A percentile compares a stretch with the other conserved stretches of the same genome.
Evolutionary conservation across 2,113 vertebrate genomes (phyloP).

Genomic region (Thamnaconus septentrionalis): DNA sequence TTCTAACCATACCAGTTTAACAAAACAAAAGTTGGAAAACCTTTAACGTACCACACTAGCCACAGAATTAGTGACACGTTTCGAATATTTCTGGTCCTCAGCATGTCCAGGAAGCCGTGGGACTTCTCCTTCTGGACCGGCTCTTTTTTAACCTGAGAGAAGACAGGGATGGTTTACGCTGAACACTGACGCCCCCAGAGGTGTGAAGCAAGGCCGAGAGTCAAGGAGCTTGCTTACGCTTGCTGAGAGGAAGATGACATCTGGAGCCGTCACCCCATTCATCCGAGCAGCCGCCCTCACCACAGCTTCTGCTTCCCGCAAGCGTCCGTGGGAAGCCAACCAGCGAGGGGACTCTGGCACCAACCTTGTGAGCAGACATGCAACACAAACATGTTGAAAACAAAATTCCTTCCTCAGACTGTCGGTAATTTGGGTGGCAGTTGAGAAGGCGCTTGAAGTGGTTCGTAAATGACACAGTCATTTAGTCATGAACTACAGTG

Average conservation of each 20-base stretch:
- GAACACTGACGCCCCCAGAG: background rate
- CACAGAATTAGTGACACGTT: constrained; percentile 37
- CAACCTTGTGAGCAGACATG: constrained; percentile 24
- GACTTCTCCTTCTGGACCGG: constrained; percentile 1
- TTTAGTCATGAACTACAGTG: no score
- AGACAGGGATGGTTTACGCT: background rate
- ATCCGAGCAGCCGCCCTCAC: constrained; percentile 43
- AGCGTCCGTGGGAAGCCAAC: constrained; percentile 43
- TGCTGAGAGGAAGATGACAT: constrained; percentile 27
- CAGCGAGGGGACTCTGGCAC: constrained; percentile 63
- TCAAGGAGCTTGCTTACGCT: constrained; percentile 18
- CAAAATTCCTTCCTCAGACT: background rate
- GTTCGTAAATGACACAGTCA: no score
- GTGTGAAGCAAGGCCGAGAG: background rate
- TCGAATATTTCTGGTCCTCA: constrained; percentile 42
- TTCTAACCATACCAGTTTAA: background rate
- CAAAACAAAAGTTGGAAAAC: background rate
- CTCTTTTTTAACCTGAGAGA: constrained; percentile 35
- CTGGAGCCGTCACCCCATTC: constrained; percentile 48
- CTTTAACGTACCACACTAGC: constrained; percentile 49
- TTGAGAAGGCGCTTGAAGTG: no score
- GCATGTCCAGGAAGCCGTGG: constrained; percentile 30
- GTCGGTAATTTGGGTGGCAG: background rate
- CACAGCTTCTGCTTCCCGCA: constrained; percentile 33
- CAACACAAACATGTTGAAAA: background rate